A percentile compares a stretch with the other conserved stretches of the same genome.
phyloP scores from a whole-genome alignment of 1,140 invertebrate species.

The Formica exsecta region DNA sequence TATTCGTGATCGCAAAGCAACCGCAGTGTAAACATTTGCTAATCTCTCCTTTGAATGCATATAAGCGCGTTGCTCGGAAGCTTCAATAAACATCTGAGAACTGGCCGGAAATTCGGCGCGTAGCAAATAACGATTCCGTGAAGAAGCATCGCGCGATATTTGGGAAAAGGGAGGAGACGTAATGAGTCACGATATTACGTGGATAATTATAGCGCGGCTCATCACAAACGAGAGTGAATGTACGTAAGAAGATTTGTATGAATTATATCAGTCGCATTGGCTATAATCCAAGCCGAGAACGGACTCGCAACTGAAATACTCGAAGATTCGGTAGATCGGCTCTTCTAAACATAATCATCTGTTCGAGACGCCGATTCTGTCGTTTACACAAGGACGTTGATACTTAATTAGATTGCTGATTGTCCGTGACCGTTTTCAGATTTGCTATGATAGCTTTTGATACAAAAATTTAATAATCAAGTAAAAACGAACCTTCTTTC shows the following conservation, averaged over 20 bases:
- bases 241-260: conserved; percentile 80
- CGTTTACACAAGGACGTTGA: conserved; percentile 61
- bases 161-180: conserved; percentile 46
- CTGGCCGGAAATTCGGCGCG: conserved; percentile 61
- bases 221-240: conserved; percentile 70
- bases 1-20: conserved; percentile 30
- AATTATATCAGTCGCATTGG: conserved; percentile 82
- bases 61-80: conserved; percentile 15
- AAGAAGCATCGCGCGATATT: conserved; percentile 24
- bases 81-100: conserved; percentile 67
- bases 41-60: conserved; percentile 65
- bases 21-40: conserved; percentile 38
- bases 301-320: conserved; percentile 82
- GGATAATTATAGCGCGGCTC: conserved; percentile 79
- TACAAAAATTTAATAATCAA: not conserved
- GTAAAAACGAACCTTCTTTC: not conserved
- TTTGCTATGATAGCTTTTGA: not conserved
- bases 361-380: conserved; percentile 54
- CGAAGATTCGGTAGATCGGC: conserved; percentile 73
- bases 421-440: conserved; percentile 19
- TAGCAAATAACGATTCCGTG: conserved; percentile 34
- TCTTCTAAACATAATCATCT: conserved; percentile 82
- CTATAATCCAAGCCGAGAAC: conserved; percentile 78
- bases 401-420: conserved; percentile 43
- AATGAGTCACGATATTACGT: conserved; percentile 75